Evolutionary conservation across 2,113 vertebrate species (phyloP), one percentile per base, ranked within the genome.

Genomic region (Columba livia): DNA sequence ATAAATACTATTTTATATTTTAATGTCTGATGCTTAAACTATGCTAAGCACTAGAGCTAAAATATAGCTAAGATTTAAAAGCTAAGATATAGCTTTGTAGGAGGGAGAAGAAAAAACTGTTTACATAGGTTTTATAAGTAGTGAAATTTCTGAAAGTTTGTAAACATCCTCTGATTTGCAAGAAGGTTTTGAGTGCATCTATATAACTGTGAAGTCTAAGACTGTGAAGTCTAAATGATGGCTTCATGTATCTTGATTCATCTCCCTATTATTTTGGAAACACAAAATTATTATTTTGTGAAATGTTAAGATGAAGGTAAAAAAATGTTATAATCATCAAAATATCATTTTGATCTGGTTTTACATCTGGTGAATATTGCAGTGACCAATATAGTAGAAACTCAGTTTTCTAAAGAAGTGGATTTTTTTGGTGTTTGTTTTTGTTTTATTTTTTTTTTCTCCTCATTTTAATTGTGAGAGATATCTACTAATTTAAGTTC

Each of bases 271-370:
- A 66, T 31, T 88, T 64, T 62, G 53, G 19, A 57, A 6, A 13
- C 9, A 32, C 4, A 16, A 66, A 38, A 24, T 26, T 65, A 16
- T 48, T 38, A 19, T 69, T 74, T 84, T 47, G 5, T 74, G 3
- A 50, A 80, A 70, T 38, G 2, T 32, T 87, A 14, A 53, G 11
- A 15, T 57, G 31, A 73, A 66, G 20, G 32, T 42, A 20, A 77
- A 60, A 60, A 38, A 16, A 7, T 0, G 6, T 72, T 60, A 8
- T 65, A 61, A 26, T 34, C 1, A 61, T 65, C 12, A 73, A 78
- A 86, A 70, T 50, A 2, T 24, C 1, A 64, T 70, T 80, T 62
- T 23, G 1, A 1, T 5, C 2, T 11, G 1, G 0, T 82, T 82
- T 82, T 60, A 75, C 5, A 64, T 64, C 29, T 21, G 19, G 21